Percentiles rank a stretch among this genome's conserved stretches.
Conservation (phyloP, 2,888 invertebrate genomes). For the Cheiracanthium punctorium region DNA sequence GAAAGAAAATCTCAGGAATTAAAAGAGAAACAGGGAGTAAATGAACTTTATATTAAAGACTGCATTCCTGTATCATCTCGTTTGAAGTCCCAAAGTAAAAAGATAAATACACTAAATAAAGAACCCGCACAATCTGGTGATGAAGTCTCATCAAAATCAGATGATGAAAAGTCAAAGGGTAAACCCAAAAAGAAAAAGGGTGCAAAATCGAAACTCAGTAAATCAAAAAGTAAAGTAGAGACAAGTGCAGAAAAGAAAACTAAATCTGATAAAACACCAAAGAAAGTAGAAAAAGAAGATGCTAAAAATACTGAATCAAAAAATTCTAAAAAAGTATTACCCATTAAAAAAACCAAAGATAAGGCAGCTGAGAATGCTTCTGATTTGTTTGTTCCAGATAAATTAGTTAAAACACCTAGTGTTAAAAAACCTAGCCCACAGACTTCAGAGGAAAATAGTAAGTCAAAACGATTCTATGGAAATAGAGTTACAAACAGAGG, state of each 20-base stretch:
- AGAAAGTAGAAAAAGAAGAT: too few relatives aligned
- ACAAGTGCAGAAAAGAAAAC: background rate
- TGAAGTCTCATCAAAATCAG: too few relatives aligned
- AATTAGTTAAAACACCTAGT: background rate
- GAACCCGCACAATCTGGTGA: too few relatives aligned
- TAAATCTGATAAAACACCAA: background rate
- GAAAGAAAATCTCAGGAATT: conserved; percentile 27
- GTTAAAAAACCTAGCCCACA: background rate
- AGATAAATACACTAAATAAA: too few relatives aligned
- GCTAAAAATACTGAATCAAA: background rate
- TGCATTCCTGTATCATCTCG: conserved; percentile 9
- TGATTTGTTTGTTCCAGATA: conserved; percentile 48
- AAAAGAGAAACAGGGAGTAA: conserved; percentile 23
- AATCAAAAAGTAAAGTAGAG: background rate
- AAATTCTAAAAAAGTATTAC: background rate
- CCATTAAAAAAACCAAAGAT: too few relatives aligned
- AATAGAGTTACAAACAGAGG: conserved; percentile 51
- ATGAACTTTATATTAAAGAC: conserved; percentile 25
- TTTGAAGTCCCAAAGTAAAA: too few relatives aligned
- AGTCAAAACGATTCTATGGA: conserved; percentile 36
- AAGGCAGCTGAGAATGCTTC: background rate
- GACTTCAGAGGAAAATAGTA: background rate
- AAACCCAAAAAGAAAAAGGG: background rate
- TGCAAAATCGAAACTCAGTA: background rate
- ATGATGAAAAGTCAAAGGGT: background rate